Base-by-base conservation (phyloP, 2,888 invertebrate genomes). In the Oscheius sp. region DNA sequence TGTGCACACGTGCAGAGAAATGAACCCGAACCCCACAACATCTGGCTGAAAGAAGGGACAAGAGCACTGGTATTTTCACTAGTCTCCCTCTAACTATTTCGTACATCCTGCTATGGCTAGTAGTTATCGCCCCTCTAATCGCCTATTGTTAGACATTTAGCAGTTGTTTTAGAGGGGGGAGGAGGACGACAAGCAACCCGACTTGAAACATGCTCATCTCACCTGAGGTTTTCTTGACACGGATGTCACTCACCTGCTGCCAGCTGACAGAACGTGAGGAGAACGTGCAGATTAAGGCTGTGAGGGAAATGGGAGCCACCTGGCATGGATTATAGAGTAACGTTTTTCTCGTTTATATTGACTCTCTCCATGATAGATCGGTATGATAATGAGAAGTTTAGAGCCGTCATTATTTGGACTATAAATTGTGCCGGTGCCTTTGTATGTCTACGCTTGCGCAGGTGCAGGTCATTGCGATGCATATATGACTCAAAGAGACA, bases 381-480 rank as follows among this genome's bases (percentile, higher is more conserved):
- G 26, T 24, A 50, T 50, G 50, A 50, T 50, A 50, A 50, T 50
- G 22, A 50, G 26, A 54, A 30, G 28, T 54, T 54, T 54, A 54
- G 33, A 22, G 44, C 44, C 36, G 33, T 32, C 54, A 17, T 41
- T 59, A 59, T 59, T 59, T 59, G 59, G 59, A 59, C 59, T 59
- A 59, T 59, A 59, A 59, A 59, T 59, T 8, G 59, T n/a, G 44
- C 17, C 32, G 44, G 24, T 44, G 59, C 59, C 59, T 44, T 59
- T 59, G 59, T 59, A 24, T n/a, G n/a, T n/a, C 41, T 38, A 14
- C 44, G 59, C 38, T 59, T 59, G 59, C 59, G 59, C 59, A 59
- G 59, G 59, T 59, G 59, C 41, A 44, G 59, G 59, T 59, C 59
- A 59, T 44, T 17, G 33, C 33, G 50, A 9, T 24, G 50, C n/a